Percentiles rank a stretch among this genome's conserved stretches.
Evolutionary conservation across 1,140 invertebrate genomes (phyloP).

Genomic region (Portunus trituberculatus): DNA sequence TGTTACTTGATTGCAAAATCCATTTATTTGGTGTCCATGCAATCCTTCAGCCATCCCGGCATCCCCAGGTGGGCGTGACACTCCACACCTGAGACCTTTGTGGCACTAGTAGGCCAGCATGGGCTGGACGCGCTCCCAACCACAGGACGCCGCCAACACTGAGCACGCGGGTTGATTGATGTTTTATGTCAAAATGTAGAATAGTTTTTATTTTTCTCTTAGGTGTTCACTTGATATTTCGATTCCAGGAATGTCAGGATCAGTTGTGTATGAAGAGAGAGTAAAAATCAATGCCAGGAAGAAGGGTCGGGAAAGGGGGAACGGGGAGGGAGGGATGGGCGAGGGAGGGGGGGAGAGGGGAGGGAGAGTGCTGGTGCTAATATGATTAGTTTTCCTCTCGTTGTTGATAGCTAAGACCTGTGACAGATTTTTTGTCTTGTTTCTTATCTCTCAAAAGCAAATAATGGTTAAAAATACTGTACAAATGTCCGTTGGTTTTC

Average conservation of each 20-base stretch:
- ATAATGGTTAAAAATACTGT: slow-evolving; percentile 14
- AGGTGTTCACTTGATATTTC: slow-evolving; percentile 23
- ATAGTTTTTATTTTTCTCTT: slow-evolving; percentile 12
- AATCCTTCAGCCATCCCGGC: no score
- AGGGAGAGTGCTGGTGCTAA: not conserved
- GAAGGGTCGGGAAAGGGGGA: not conserved
- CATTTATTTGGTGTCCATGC: no score
- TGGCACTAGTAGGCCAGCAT: not conserved
- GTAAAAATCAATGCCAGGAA: not conserved
- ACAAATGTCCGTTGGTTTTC: not conserved
- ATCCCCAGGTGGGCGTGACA: no score
- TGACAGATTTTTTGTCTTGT: not conserved
- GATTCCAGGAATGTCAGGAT: not conserved
- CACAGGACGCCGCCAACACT: not conserved
- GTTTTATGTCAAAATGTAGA: slow-evolving; percentile 6
- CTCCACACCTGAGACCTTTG: no score
- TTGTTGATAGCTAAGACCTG: not conserved
- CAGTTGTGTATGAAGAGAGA: not conserved
- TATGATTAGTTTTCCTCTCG: not conserved
- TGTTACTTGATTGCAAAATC: no score
- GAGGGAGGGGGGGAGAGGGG: not conserved
- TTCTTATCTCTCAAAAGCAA: not conserved
- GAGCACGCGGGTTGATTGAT: not conserved
- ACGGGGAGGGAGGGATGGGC: not conserved
- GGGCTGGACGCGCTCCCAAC: not conserved